Base-by-base conservation (phyloP, 2,113 vertebrate species). In the Hypomesus transpacificus region DNA sequence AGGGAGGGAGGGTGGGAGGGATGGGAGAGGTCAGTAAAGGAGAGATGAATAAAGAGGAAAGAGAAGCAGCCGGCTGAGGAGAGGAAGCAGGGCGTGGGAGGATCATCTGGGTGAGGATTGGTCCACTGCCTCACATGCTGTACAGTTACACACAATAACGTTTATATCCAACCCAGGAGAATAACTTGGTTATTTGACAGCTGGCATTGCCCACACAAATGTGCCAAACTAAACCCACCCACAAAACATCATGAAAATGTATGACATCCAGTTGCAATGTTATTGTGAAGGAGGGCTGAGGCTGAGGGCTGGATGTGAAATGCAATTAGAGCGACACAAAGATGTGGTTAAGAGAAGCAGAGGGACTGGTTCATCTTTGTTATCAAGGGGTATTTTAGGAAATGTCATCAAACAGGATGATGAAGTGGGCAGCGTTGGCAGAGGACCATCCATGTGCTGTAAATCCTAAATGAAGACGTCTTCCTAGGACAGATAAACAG, bases 271-370 rank as follows among this genome's bases (percentile, higher is more conserved):
- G 53, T 68, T 72, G 56, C 62, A 67, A 78, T 74, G 68, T 54
- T 66, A 71, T 24, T 66, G 68, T 66, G 60, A 68, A 53, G 54
- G 60, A 76, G 61, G 68, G 74, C 21, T 66, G 56, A 62, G 54
- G 21, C 51, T 75, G 52, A 66, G 68, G 68, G 58, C 20, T 46
- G n/a, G 70, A 71, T 58, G 21, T 70, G 60, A 69, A 65, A 73
- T 21, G 52, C 65, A 66, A 70, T 72, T 72, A 73, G 57, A 66
- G 56, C 31, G 21, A 39, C 65, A 62, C 4, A 60, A 71, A 64
- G 79, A 82, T 77, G 79, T 70, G 81, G 24, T 26, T 74, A 53
- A 0, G 71, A 74, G 65, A 68, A 20, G 2, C 11, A 53, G 60
- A 20, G 51, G 18, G 59, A 54, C 50, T 14, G 46, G 72, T 83